Evolutionary conservation across 2,113 vertebrate species (phyloP).

Genomic region (Rostratula benghalensis): DNA sequence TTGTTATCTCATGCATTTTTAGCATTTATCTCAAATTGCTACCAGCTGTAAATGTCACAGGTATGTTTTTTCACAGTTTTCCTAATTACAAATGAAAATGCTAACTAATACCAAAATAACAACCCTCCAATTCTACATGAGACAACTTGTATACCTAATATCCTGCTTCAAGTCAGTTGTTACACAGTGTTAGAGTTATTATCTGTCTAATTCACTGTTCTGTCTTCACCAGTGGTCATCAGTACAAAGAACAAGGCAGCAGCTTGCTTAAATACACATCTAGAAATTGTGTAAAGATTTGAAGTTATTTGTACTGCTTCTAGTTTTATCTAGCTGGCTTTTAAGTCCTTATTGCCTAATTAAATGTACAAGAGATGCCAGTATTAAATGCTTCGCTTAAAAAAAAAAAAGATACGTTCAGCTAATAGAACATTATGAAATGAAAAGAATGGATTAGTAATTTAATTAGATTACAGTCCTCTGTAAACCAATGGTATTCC

Average conservation of each 20-base stretch:
- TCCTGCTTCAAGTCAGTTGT: background rate
- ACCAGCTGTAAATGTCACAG: background rate
- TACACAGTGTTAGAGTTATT: background rate
- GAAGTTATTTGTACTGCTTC: background rate
- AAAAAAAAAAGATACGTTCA: background rate
- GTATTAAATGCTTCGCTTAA: background rate
- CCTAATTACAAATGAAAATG: conserved; percentile 1
- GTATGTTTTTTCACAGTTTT: background rate
- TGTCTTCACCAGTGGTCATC: background rate
- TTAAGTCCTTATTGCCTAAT: background rate
- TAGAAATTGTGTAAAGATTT: background rate
- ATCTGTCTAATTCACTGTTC: background rate
- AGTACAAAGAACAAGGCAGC: background rate
- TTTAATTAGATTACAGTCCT: background rate
- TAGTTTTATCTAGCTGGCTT: background rate
- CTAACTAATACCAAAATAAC: background rate
- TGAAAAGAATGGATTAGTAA: background rate
- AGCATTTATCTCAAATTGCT: background rate
- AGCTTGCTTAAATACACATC: background rate
- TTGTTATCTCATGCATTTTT: background rate
- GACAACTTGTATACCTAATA: background rate
- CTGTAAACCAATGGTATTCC: background rate
- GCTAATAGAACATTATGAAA: background rate
- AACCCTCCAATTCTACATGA: background rate
- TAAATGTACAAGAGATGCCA: background rate